Conservation (phyloP, 2,888 invertebrate species). For the Aphodius sticticus region DNA sequence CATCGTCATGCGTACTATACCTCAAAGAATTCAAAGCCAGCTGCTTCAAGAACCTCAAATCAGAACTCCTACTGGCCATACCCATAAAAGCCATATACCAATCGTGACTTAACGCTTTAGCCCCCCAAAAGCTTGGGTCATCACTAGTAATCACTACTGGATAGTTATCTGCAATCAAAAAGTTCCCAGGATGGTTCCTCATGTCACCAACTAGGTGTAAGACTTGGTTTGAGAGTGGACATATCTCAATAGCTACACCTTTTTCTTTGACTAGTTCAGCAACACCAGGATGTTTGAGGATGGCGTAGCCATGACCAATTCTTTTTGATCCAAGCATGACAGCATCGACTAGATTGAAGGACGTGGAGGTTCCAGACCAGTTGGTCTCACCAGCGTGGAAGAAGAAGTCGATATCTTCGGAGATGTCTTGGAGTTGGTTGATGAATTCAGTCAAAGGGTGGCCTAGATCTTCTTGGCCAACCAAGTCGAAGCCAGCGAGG, state of each 20-base stretch:
- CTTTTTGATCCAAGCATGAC: slow-evolving; percentile 71
- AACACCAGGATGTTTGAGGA: slow-evolving; percentile 73
- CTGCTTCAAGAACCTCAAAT: slow-evolving; percentile 72
- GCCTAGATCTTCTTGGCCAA: slow-evolving; percentile 80
- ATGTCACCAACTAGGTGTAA: slow-evolving; percentile 72
- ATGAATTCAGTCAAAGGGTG: slow-evolving; percentile 68
- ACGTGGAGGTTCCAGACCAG: slow-evolving; percentile 71
- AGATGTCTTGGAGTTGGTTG: slow-evolving; percentile 28
- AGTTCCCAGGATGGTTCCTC: slow-evolving; percentile 74
- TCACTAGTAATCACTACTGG: slow-evolving; percentile 78
- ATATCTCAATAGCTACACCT: slow-evolving; percentile 74
- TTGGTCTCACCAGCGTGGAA: slow-evolving; percentile 78
- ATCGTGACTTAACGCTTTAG: slow-evolving; percentile 72
- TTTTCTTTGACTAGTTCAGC: slow-evolving; percentile 64
- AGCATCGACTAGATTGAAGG: slow-evolving; percentile 77
- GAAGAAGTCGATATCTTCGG: slow-evolving; percentile 47
- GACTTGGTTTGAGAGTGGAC: slow-evolving; percentile 76
- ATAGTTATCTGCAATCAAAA: slow-evolving; percentile 68
- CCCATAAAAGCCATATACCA: slow-evolving; percentile 78
- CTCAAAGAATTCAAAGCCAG: slow-evolving; percentile 73
- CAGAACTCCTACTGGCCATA: slow-evolving; percentile 70
- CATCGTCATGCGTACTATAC: slow-evolving; percentile 68
- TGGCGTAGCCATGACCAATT: slow-evolving; percentile 77
- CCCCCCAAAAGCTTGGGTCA: slow-evolving; percentile 73
- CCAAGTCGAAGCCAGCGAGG: slow-evolving; percentile 81